Conservation (phyloP, 2,113 vertebrate genomes). For the Larimichthys crocea region DNA sequence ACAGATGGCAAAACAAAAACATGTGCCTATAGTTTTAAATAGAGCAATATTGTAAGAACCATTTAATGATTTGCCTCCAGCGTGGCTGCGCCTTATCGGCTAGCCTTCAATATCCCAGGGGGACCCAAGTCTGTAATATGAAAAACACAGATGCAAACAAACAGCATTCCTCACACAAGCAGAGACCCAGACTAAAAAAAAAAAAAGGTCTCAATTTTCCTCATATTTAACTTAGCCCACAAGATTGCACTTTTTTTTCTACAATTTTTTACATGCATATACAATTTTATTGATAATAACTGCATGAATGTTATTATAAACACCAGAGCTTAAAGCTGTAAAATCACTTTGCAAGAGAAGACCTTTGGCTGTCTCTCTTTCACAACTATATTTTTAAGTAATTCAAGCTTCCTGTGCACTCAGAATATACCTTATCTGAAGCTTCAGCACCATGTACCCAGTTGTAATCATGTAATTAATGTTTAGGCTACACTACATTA, state of each 20-base stretch:
- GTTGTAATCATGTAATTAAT: neutral
- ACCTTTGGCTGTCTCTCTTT: conserved; percentile 27
- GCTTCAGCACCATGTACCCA: neutral
- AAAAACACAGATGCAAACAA: conserved; percentile 88
- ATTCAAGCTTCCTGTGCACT: conserved; percentile 32
- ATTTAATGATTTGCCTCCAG: conserved; percentile 88
- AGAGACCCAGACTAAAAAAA: conserved; percentile 66
- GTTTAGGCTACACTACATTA: conserved; percentile 24
- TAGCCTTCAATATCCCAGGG: conserved; percentile 89
- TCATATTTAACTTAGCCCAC: conserved; percentile 33
- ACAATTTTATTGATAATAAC: too few species aligned
- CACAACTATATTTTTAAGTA: neutral
- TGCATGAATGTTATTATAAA: conserved; percentile 13
- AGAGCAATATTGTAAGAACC: conserved; percentile 86
- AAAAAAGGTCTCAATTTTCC: conserved; percentile 61
- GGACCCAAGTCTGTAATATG: conserved; percentile 89
- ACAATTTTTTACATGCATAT: neutral
- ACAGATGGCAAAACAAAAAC: conserved; percentile 74
- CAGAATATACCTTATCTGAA: conserved; percentile 9
- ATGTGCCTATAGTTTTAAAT: conserved; percentile 83
- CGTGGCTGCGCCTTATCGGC: conserved; percentile 87
- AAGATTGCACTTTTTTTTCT: conserved; percentile 29
- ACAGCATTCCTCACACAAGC: conserved; percentile 86
- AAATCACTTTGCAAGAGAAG: conserved; percentile 22
- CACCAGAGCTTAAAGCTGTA: neutral